These are phyloP conservation scores for Synanceia verrucosa DNA, from an alignment of 2,797 vertebrate species.

Conservation along the genomic window DNA sequence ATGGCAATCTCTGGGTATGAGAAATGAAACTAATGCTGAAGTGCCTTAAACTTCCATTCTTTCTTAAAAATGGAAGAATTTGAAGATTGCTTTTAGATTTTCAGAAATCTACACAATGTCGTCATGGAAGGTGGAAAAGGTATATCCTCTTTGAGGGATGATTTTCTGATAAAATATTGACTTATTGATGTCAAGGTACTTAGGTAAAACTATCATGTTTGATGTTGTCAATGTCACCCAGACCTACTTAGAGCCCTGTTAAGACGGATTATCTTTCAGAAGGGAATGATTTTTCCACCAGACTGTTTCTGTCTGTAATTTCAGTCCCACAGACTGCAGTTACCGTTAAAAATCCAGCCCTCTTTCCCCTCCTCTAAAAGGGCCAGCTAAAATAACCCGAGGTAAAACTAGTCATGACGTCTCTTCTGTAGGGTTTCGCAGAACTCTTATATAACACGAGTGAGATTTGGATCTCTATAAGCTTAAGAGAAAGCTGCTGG, in stretches of 20 bases:
- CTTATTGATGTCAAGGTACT: background rate
- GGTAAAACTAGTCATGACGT: slow-evolving; percentile 38
- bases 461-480: slow-evolving; percentile 61
- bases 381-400: slow-evolving; percentile 37
- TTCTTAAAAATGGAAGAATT: too few species aligned
- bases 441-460: slow-evolving; percentile 56
- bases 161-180: background rate
- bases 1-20: too few species aligned
- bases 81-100: too few species aligned
- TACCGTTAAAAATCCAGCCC: background rate
- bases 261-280: slow-evolving; percentile 27
- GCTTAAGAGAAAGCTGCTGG: slow-evolving; percentile 62
- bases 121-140: background rate
- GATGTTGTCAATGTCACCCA: slow-evolving; percentile 1
- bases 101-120: background rate
- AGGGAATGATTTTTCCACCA: background rate
- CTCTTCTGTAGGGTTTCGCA: slow-evolving; percentile 36
- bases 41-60: too few species aligned
- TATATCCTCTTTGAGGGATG: background rate
- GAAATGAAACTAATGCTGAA: too few species aligned
- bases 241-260: slow-evolving; percentile 8
- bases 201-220: background rate
- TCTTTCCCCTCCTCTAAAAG: slow-evolving; percentile 10
- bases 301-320: slow-evolving; percentile 27
- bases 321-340: slow-evolving; percentile 22